phyloP scores from a whole-genome alignment of 2,113 vertebrate genomes.

The Candoia aspera region DNA sequence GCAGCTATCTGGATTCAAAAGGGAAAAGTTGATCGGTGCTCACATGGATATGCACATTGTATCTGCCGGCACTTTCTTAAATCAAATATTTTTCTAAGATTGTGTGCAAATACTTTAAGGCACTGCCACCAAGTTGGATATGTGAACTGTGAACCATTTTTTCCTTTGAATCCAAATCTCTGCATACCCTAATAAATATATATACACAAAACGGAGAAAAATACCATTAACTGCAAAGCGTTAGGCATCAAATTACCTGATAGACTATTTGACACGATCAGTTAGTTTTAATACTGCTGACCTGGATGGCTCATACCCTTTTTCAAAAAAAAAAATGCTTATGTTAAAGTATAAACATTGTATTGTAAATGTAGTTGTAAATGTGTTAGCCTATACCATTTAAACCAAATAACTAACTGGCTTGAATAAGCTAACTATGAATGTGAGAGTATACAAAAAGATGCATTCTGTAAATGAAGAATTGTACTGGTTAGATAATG shows the following conservation, averaged over 20 bases:
- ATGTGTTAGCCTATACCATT: not conserved
- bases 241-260: not conserved
- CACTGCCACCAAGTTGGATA: not conserved
- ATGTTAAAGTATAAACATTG: not conserved
- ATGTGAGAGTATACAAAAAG: not conserved
- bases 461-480: not conserved
- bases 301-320: not conserved
- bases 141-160: not conserved
- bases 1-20: not conserved
- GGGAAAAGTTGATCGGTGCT: not conserved
- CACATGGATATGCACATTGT: not conserved
- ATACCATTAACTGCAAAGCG: not conserved
- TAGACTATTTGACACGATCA: not conserved
- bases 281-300: not conserved
- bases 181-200: not conserved
- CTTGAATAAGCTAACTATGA: not conserved
- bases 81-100: not conserved
- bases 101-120: not conserved
- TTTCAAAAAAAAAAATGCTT: not conserved
- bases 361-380: not conserved
- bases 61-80: not conserved
- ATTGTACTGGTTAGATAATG: not conserved
- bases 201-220: not conserved
- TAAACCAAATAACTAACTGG: not conserved
- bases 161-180: not conserved